Evolutionary conservation across 2,888 invertebrate genomes (phyloP), one percentile per base, ranked within the genome.

Genomic region (Dysmachus trigonus): DNA sequence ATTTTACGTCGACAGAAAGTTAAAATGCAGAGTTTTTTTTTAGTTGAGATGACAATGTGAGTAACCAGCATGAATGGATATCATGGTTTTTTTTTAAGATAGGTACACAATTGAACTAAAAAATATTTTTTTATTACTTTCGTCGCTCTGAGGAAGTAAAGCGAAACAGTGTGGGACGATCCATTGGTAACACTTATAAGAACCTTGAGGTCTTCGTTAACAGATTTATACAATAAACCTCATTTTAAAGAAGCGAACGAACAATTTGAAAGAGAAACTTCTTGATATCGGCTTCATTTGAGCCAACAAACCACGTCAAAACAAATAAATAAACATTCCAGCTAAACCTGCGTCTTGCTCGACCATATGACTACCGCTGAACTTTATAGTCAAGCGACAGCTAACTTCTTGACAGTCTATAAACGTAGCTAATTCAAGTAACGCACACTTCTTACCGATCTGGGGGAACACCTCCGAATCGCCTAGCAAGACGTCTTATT

Each of bases 371-470:
- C 76, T 35, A 22, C 77, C 22, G 77, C 10, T 41, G 77, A 27
- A 30, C 6, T 47, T n/a, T n/a, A 27, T n/a, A 77, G 47, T 27
- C 7, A 77, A 77, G n/a, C n/a, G 77, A 35, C 38, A 35, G 35
- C 38, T 6, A 38, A 22, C 13, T 76, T 18, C n/a, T 62, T 62
- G 62, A 62, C 62, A 82, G 81, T 82, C 62, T 62, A 82, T 82
- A 51, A 62, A n/a, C 62, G 62, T 62, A 31, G 81, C 53, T 62
- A 62, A 62, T 62, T 35, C 62, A 62, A 62, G 81, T 82, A 82
- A 62, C 81, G 81, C 81, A 82, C 81, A 62, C 53, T 79, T 27
- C 47, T n/a, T 18, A 62, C 62, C 62, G 62, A 22, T 27, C 62
- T 62, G 62, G 62, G 53, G 62, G 27, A 82, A 47, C n/a, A 22